phyloP scores from a whole-genome alignment of 2,113 vertebrate species.

The Chrysemys picta region DNA sequence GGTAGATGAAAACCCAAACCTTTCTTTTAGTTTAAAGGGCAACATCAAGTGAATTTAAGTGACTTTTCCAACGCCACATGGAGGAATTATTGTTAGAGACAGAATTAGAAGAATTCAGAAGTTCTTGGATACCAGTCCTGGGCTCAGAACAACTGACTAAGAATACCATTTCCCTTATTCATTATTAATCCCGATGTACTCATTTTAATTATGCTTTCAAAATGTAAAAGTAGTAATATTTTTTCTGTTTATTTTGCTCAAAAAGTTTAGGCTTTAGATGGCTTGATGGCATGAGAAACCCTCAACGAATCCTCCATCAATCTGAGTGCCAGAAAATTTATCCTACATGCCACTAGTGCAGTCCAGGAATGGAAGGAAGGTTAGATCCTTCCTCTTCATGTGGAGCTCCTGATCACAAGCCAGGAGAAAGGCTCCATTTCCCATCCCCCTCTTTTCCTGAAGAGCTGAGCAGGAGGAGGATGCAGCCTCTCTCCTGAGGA shows the following conservation, averaged over 20 bases:
- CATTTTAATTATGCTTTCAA: background rate
- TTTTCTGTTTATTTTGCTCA: background rate
- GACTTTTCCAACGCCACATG: background rate
- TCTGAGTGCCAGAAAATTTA: background rate
- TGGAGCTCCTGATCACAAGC: background rate
- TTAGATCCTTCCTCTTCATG: background rate
- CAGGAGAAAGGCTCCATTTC: background rate
- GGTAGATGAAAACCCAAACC: conserved; percentile 20
- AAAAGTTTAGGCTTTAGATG: background rate
- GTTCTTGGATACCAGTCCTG: background rate
- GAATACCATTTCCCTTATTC: background rate
- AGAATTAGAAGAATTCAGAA: background rate
- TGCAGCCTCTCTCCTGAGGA: background rate
- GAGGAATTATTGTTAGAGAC: background rate
- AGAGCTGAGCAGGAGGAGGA: background rate
- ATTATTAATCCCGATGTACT: background rate
- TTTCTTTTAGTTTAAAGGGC: conserved; percentile 51
- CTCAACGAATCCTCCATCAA: background rate
- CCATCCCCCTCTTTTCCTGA: background rate
- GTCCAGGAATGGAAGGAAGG: background rate
- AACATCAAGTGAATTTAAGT: conserved; percentile 23
- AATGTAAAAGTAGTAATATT: background rate
- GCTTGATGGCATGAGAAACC: background rate
- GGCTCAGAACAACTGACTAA: background rate
- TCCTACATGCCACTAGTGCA: background rate